phyloP scores from a whole-genome alignment of 1,140 invertebrate genomes.

The Plectrocnemia conspersa region DNA sequence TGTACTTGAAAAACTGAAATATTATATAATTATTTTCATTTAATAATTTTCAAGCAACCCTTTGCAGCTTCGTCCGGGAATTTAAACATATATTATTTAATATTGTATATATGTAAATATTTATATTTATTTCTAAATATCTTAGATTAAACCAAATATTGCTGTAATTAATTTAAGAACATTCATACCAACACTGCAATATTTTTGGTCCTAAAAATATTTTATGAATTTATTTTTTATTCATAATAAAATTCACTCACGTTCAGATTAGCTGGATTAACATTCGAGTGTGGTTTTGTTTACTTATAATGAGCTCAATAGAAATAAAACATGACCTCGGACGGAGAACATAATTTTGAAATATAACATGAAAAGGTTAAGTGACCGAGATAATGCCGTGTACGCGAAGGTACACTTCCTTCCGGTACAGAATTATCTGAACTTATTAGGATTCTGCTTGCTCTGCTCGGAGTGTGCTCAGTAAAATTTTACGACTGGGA shows the following conservation, averaged over 20 bases:
- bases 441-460: background rate
- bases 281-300: too few relatives aligned
- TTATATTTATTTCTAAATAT: too few relatives aligned
- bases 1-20: too few relatives aligned
- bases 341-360: background rate
- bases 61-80: too few relatives aligned
- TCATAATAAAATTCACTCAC: too few relatives aligned
- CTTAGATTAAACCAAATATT: too few relatives aligned
- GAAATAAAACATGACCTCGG: background rate
- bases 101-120: too few relatives aligned
- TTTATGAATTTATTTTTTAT: background rate
- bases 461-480: background rate
- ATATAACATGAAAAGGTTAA: background rate
- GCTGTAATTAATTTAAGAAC: too few relatives aligned
- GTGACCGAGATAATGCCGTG: background rate
- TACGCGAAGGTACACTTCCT: background rate
- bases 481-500: slow-evolving; percentile 4
- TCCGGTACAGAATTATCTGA: background rate
- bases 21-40: too few relatives aligned
- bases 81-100: too few relatives aligned
- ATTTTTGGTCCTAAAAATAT: background rate
- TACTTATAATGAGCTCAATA: background rate
- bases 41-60: too few relatives aligned
- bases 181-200: background rate
- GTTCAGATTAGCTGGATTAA: too few relatives aligned